phyloP scores from a whole-genome alignment of 2,797 vertebrate species.

The Chrysocyon brachyurus region DNA sequence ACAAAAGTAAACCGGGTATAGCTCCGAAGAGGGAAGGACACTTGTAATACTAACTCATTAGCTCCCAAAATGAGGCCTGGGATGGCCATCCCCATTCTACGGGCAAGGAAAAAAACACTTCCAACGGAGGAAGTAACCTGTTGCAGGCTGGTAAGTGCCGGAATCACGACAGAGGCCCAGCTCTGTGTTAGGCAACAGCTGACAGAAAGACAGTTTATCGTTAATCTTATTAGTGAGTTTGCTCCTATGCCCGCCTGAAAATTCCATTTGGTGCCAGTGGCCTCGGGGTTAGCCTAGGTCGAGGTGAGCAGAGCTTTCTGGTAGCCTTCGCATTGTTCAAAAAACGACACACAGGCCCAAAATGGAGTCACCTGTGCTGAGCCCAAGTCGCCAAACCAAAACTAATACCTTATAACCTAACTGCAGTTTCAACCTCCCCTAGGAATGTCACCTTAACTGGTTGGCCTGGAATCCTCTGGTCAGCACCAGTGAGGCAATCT shows the following conservation, averaged over 20 bases:
- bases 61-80: background rate
- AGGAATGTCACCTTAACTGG: background rate
- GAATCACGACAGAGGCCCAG: background rate
- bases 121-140: background rate
- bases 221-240: conserved; percentile 30
- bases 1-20: background rate
- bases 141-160: background rate
- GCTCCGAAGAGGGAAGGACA: background rate
- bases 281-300: background rate
- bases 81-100: background rate
- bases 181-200: background rate
- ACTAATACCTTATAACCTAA: background rate
- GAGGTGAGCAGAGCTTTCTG: background rate
- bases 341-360: background rate
- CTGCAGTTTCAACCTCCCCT: background rate
- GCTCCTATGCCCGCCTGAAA: background rate
- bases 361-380: background rate
- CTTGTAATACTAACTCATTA: background rate
- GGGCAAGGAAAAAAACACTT: background rate
- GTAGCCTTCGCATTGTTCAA: background rate
- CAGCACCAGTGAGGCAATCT: background rate
- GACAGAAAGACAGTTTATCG: background rate
- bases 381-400: background rate
- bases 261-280: background rate
- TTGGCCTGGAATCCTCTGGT: background rate